Percentiles rank a stretch among this genome's conserved stretches.
These are phyloP conservation scores for Belonocnema kinseyi DNA, from an alignment of 1,140 invertebrate species.

Conservation along the genomic window DNA sequence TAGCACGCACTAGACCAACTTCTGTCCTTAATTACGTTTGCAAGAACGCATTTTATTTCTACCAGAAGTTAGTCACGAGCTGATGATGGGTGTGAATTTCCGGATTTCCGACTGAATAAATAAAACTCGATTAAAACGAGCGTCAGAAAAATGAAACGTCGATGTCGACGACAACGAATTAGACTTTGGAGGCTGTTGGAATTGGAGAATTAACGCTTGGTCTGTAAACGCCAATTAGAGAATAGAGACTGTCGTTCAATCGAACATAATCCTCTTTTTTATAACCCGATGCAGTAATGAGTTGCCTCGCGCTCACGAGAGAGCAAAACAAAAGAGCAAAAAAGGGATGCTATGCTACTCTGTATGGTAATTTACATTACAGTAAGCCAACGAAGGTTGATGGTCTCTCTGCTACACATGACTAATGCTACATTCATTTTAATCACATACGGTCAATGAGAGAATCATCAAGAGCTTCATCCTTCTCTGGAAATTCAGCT, in stretches of 20 bases:
- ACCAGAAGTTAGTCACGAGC: too few relatives aligned
- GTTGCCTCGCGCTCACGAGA: neutral
- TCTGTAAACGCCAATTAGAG: neutral
- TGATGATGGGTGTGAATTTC: too few relatives aligned
- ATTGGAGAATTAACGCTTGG: too few relatives aligned
- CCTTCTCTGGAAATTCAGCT: neutral
- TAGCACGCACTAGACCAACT: neutral
- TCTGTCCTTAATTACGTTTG: neutral
- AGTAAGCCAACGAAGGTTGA: slow-evolving; percentile 15
- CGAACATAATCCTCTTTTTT: slow-evolving; percentile 10
- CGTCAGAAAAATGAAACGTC: too few relatives aligned
- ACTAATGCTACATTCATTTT: slow-evolving; percentile 11
- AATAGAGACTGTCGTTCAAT: neutral
- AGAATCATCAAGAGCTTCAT: neutral
- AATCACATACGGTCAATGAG: neutral
- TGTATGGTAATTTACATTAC: slow-evolving; percentile 18
- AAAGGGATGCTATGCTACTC: slow-evolving; percentile 9
- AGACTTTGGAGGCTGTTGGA: too few relatives aligned
- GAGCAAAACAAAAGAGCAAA: slow-evolving; percentile 19
- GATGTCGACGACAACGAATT: too few relatives aligned
- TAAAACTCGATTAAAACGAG: too few relatives aligned
- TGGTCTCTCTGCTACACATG: slow-evolving; percentile 17
- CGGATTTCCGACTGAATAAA: too few relatives aligned
- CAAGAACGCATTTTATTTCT: neutral
- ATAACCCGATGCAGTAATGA: slow-evolving; percentile 7